Conservation (phyloP, 1,140 invertebrate genomes). For the Pectinophora gossypiella region DNA sequence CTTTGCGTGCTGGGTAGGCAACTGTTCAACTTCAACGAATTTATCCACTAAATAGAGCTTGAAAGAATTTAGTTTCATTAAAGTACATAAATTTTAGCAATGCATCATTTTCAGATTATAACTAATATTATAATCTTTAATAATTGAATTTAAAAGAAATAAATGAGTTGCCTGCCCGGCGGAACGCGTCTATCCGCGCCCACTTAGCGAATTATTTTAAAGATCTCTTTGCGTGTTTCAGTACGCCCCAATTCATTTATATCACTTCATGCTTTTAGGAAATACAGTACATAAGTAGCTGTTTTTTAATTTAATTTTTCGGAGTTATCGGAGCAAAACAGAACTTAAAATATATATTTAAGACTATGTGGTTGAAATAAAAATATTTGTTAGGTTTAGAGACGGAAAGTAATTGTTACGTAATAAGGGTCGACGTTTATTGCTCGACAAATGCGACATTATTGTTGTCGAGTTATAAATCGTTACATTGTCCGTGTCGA, state of each 20-base stretch:
- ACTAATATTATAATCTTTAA: too few relatives aligned
- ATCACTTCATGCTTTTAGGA: neutral
- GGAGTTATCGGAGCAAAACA: neutral
- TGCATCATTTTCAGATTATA: too few relatives aligned
- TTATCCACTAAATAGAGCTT: too few relatives aligned
- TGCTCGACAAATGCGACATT: neutral
- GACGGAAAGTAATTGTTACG: neutral
- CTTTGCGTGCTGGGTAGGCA: constrained; percentile 26
- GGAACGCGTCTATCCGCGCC: too few relatives aligned
- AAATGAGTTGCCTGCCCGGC: too few relatives aligned
- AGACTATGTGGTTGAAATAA: neutral
- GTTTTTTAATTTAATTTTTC: neutral
- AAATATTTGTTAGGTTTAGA: neutral
- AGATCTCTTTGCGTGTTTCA: constrained; percentile 33
- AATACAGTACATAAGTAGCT: neutral
- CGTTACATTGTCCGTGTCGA: too few relatives aligned
- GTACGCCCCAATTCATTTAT: neutral
- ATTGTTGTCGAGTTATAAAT: neutral
- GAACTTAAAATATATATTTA: neutral
- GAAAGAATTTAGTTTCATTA: too few relatives aligned
- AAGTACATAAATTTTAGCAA: too few relatives aligned
- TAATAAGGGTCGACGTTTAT: neutral
- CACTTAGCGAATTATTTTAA: constrained; percentile 40
- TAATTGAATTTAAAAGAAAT: too few relatives aligned
- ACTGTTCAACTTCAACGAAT: too few relatives aligned